phyloP scores from a whole-genome alignment of 2,797 vertebrate species.

The Amphiprion clarkii region DNA sequence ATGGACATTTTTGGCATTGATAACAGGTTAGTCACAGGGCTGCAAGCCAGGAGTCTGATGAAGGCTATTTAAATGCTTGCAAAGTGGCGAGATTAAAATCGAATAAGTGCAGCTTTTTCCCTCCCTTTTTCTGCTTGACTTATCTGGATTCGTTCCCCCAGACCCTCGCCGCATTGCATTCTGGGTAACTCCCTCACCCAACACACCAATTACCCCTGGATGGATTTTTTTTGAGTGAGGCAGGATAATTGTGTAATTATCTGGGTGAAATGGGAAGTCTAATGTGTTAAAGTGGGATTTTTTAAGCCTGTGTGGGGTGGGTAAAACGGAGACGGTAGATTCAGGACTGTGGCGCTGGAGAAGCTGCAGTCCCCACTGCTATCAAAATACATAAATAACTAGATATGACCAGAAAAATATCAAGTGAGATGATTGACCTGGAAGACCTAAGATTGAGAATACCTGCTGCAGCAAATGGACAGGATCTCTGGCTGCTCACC shows the following conservation, averaged over 20 bases:
- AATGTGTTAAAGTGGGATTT: constrained; percentile 94
- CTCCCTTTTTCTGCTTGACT: constrained; percentile 89
- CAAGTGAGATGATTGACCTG: constrained; percentile 45
- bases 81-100: constrained; percentile 98
- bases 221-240: constrained; percentile 91
- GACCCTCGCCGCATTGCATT: constrained; percentile 89
- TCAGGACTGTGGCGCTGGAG: constrained; percentile 38
- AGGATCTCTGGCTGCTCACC: constrained; percentile 68
- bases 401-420: constrained; percentile 53
- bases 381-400: constrained; percentile 66
- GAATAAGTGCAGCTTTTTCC: constrained; percentile 91
- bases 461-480: neutral
- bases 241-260: constrained; percentile 97
- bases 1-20: constrained; percentile 95
- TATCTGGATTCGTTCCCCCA: constrained; percentile 95
- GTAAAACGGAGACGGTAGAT: constrained; percentile 29
- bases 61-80: constrained; percentile 98
- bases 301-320: constrained; percentile 71
- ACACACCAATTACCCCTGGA: constrained; percentile 94
- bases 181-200: constrained; percentile 88
- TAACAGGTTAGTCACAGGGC: constrained; percentile 94
- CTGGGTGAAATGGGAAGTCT: constrained; percentile 94
- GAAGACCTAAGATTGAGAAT: neutral
- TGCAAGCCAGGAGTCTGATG: constrained; percentile 92
- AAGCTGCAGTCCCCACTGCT: constrained; percentile 78